phyloP scores from a whole-genome alignment of 2,113 vertebrate genomes.

The Notothenia rossii region DNA sequence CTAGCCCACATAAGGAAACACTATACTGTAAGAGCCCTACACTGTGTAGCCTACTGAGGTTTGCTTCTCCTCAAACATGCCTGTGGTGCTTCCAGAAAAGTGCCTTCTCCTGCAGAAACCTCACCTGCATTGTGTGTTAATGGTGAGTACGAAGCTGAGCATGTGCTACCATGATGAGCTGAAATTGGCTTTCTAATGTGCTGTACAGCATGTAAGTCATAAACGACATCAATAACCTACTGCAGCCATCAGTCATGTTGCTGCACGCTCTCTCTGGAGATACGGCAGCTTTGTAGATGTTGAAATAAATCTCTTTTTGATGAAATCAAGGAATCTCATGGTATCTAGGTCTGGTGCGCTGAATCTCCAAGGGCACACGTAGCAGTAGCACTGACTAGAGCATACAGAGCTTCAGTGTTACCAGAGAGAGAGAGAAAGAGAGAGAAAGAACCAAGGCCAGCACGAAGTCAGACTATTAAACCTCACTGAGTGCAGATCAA shows the following conservation, averaged over 20 bases:
- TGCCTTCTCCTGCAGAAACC: conserved; percentile 51
- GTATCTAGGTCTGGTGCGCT: conserved; percentile 15
- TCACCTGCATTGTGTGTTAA: conserved; percentile 37
- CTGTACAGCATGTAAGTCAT: conserved; percentile 33
- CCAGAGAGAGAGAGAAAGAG: neutral
- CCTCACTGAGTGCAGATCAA: conserved; percentile 57
- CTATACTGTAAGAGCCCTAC: neutral
- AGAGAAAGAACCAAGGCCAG: conserved; percentile 21
- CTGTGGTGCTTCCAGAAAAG: conserved; percentile 53
- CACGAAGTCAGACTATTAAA: conserved; percentile 52
- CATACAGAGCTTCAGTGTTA: neutral
- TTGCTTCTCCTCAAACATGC: conserved; percentile 32
- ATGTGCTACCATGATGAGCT: conserved; percentile 6
- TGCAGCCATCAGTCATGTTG: conserved; percentile 29
- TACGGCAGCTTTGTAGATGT: conserved; percentile 5
- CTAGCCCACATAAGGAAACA: conserved; percentile 15
- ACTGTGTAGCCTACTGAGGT: conserved; percentile 4
- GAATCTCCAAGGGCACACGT: conserved; percentile 26
- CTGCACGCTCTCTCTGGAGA: conserved; percentile 1
- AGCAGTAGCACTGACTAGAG: conserved; percentile 7
- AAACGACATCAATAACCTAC: conserved; percentile 36
- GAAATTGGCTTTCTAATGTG: conserved; percentile 29
- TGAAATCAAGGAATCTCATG: conserved; percentile 30
- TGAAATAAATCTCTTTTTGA: conserved; percentile 37
- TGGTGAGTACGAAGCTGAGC: conserved; percentile 17